Conservation (phyloP, 2,113 vertebrate species). For the Mesembrinibis cayennensis region DNA sequence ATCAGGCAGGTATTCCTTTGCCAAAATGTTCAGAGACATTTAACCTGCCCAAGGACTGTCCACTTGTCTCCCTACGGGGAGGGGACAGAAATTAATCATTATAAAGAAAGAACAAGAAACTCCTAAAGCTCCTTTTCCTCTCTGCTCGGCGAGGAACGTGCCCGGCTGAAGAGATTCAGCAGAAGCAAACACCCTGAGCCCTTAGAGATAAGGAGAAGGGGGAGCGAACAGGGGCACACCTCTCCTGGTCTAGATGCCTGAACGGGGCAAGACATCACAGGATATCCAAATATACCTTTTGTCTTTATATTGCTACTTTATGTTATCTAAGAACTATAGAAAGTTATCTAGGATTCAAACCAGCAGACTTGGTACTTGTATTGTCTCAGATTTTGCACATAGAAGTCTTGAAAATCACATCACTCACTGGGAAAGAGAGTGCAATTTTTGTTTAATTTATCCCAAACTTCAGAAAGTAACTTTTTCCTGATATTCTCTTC, state of each 20-base stretch:
- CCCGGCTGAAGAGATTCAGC: not conserved
- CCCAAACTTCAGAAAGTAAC: not conserved
- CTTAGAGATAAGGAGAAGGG: accelerated
- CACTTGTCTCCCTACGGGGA: not conserved
- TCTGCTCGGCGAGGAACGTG: not conserved
- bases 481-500: not conserved
- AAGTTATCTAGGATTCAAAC: not conserved
- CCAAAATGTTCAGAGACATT: not conserved
- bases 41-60: not conserved
- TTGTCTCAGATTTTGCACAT: not conserved
- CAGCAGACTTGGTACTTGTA: accelerated
- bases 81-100: not conserved
- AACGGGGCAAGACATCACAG: accelerated
- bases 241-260: too few relatives aligned
- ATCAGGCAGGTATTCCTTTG: accelerated
- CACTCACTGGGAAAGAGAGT: not conserved
- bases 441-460: not conserved
- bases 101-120: not conserved
- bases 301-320: not conserved
- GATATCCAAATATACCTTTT: not conserved
- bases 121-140: not conserved
- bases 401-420: not conserved
- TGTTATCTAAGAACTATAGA: not conserved
- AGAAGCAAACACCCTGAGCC: not conserved
- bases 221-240: not conserved